Base-by-base conservation (phyloP, 2,888 invertebrate genomes). In the Xestia rhomboidea region DNA sequence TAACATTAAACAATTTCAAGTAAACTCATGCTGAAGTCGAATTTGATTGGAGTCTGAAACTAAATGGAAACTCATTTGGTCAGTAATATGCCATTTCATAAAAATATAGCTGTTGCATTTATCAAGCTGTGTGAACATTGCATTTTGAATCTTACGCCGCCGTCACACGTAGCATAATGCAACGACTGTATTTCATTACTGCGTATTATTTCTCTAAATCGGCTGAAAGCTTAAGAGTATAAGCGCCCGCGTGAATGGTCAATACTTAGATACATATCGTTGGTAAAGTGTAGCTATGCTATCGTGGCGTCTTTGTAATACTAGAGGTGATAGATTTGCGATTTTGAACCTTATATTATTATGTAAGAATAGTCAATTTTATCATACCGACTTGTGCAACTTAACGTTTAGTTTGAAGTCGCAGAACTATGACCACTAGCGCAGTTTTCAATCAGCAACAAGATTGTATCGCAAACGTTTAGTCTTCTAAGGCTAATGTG, bases 191-290 rank as follows among this genome's bases (percentile, higher is more conserved):
- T 78, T 80, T 67, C 34, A 64, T 46, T 30, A 57, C 38, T 72
- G 83, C 73, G 76, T 79, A 68, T 78, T 79, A 68, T 84, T 82
- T 82, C 60, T 69, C 81, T 75, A 82, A 83, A 78, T 68, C 73
- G 75, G 77, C 77, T 83, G 70, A 68, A 86, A 83, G 87, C 84
- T 87, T 87, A 81, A 81, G 81, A 86, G 87, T 87, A 81, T 75
- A 83, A 79, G 77, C 81, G 81, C 64, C 79, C 68, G 87, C 85
- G 87, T 91, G 91, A 89, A 90, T 90, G 89, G 87, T 89, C 90
- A 89, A 90, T 90, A 91, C 89, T 91, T 91, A 90, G 88, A 93
- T 92, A 93, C 94, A 94, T 94, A 94, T 94, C 94, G 92, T 90
- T 85, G 87, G 88, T 91, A 87, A 90, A 89, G 80, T 88, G 84